Base-by-base conservation (phyloP, 1,140 invertebrate genomes). In the Zaprionus ornatus region DNA sequence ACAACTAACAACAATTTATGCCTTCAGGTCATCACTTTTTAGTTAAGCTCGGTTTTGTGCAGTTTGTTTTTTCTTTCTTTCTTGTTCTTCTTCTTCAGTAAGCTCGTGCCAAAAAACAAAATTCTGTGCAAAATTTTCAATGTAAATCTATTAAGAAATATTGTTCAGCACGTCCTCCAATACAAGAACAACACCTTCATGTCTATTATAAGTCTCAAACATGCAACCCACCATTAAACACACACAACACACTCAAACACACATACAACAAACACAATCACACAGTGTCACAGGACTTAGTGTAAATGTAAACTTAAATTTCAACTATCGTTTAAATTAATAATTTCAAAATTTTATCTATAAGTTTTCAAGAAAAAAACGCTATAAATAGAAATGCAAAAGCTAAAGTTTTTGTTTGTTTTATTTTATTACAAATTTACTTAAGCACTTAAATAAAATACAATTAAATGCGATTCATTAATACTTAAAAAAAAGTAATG, bases 101-200 rank as follows among this genome's bases (percentile, higher is more conserved):
- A 88, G 85, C 82, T 88, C 74, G 84, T 87, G 84, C 84, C 84
- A 87, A 87, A 87, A 88, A 70, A 52, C 57, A 67, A 80, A 88
- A 83, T 83, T 80, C 77, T 80, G 71, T 87, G 85, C 74, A 87
- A 88, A 45, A 87, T 87, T 77, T 80, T 61, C 69, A 55, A 88
- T 88, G 83, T 88, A 86, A 70, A 88, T 67, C 52, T 19, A 77
- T 66, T 57, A 57, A 59, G 48, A 65, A 63, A 52, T 54, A 17
- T 48, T 52, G 59, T 81, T 75, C 75, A 71, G 82, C 84, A 83
- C 72, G 66, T 42, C 65, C 62, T 65, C 80, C 23, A 37, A 48
- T 45, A 67, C 71, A 67, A 23, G 52, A 27, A 60, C 42, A 71
- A 25, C 25, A 23, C 42, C 65, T 54, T 37, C 66, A 74, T 59